Percentiles rank a stretch among this genome's conserved stretches.
Conservation (phyloP, 1,140 invertebrate species). For the Charaxes varanes region DNA sequence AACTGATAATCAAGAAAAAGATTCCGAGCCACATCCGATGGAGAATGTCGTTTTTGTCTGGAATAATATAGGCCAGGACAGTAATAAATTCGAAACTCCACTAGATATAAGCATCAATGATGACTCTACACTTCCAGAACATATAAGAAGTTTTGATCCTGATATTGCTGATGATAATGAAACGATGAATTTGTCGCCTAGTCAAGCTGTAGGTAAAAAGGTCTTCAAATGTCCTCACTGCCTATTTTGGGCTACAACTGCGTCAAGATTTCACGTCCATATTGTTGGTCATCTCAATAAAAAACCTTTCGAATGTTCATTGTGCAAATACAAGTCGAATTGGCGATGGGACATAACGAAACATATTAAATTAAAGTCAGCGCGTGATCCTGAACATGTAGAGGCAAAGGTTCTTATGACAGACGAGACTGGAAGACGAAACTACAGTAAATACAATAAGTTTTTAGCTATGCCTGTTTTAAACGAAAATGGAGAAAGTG, state of each 20-base stretch:
- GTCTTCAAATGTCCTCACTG: conserved; percentile 94
- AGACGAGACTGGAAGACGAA: conserved; percentile 91
- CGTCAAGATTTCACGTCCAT: conserved; percentile 94
- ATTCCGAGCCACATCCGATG: conserved; percentile 78
- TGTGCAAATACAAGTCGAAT: conserved; percentile 94
- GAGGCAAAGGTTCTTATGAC: conserved; percentile 89
- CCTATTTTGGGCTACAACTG: conserved; percentile 91
- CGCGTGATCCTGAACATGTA: conserved; percentile 85
- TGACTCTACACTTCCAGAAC: conserved; percentile 54
- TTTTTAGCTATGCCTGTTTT: conserved; percentile 84
- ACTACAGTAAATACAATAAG: conserved; percentile 94
- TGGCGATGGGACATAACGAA: conserved; percentile 98
- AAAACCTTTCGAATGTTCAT: conserved; percentile 95
- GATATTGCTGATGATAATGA: conserved; percentile 62
- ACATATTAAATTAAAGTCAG: conserved; percentile 92
- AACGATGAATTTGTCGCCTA: conserved; percentile 61
- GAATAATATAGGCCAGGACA: conserved; percentile 75
- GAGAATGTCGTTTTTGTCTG: conserved; percentile 86
- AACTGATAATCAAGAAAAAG: conserved; percentile 40
- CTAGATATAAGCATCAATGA: conserved; percentile 64
- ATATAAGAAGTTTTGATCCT: conserved; percentile 39
- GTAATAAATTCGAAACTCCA: conserved; percentile 54
- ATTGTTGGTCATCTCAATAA: conserved; percentile 94
- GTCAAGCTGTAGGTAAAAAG: conserved; percentile 72
- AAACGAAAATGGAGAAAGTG: conserved; percentile 69